Conservation (phyloP, 2,797 vertebrate genomes). For the Brachymystax lenok region DNA sequence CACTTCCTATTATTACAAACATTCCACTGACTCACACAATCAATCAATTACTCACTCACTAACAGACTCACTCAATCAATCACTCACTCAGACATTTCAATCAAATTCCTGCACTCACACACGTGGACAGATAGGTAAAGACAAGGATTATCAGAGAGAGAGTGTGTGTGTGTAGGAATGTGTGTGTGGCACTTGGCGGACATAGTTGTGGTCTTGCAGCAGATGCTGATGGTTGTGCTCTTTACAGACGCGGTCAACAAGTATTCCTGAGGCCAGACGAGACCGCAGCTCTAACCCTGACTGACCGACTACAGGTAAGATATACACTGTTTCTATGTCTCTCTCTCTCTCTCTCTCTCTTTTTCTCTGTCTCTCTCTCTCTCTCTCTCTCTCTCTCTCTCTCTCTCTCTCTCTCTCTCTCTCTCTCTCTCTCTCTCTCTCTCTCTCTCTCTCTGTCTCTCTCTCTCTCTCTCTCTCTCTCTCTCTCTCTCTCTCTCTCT, state of each 20-base stretch:
- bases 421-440: background rate
- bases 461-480: background rate
- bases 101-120: conserved; percentile 42
- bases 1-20: conserved; percentile 12
- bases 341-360: background rate
- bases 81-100: background rate
- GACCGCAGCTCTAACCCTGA: conserved; percentile 63
- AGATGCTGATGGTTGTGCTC: conserved; percentile 39
- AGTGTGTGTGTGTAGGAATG: background rate
- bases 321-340: background rate
- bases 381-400: background rate
- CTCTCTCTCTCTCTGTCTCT: conserved; percentile 1
- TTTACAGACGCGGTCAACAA: conserved; percentile 73
- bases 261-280: conserved; percentile 74
- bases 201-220: conserved; percentile 2
- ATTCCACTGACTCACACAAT: background rate
- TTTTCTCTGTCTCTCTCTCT: background rate
- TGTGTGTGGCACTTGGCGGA: background rate
- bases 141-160: conserved; percentile 22
- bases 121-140: conserved; percentile 19
- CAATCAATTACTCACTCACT: too few relatives aligned
- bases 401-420: too few relatives aligned
- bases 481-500: background rate
- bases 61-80: conserved; percentile 23
- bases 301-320: conserved; percentile 72